Percentiles rank a stretch among this genome's conserved stretches.
Conservation (phyloP, 2,797 vertebrate species). For the Corythornis leucogaster region DNA sequence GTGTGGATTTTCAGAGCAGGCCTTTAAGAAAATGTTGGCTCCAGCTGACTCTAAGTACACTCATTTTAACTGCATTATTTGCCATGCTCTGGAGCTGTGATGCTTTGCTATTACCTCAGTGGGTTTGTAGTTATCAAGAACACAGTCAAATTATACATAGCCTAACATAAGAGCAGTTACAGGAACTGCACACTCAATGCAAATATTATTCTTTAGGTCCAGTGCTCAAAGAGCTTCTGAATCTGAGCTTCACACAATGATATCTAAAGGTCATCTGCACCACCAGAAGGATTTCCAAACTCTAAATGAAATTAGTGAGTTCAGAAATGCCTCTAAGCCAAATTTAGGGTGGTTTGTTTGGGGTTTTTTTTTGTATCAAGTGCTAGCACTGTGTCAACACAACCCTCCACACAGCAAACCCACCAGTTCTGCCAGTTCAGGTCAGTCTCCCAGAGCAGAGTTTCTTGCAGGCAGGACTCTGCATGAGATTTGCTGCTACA, state of each 20-base stretch:
- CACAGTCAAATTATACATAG: background rate
- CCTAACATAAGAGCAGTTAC: background rate
- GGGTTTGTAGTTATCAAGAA: background rate
- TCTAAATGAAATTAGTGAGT: fast-evolving
- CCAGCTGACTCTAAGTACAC: background rate
- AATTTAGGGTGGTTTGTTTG: background rate
- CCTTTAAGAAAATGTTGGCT: background rate
- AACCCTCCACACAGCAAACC: background rate
- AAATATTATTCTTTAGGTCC: background rate
- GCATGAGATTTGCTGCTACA: background rate
- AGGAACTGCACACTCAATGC: background rate
- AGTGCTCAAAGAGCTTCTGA: background rate
- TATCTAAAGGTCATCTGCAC: background rate
- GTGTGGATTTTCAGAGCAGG: background rate
- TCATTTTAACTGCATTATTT: background rate
- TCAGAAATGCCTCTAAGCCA: background rate
- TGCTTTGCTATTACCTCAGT: background rate
- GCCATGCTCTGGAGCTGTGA: background rate
- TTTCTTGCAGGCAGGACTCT: background rate
- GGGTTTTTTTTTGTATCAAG: background rate
- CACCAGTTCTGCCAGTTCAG: background rate
- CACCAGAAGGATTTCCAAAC: background rate
- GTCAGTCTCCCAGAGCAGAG: background rate
- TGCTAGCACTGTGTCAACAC: background rate
- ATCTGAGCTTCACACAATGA: background rate